Conservation (phyloP, 2,888 invertebrate species). For the Eupithecia subfuscata region DNA sequence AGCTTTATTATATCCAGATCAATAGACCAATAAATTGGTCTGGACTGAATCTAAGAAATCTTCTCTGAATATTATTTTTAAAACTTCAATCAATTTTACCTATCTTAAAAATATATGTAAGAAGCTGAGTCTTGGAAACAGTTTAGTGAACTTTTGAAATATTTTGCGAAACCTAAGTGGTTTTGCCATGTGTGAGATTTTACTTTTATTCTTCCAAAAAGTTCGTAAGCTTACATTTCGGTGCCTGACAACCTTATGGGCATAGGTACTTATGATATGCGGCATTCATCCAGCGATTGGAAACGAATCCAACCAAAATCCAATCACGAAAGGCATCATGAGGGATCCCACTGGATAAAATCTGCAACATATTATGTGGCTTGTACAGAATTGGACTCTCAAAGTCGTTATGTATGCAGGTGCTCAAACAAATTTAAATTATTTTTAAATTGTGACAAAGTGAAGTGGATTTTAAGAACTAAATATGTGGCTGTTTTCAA, state of each 20-base stretch:
- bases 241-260: constrained; percentile 15
- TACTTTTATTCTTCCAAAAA: background rate
- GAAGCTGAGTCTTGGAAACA: background rate
- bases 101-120: background rate
- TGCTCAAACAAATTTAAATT: constrained; percentile 1
- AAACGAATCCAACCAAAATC: constrained; percentile 45
- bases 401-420: constrained; percentile 34
- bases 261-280: constrained; percentile 30
- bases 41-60: background rate
- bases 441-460: background rate
- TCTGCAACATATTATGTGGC: constrained; percentile 39
- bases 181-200: background rate
- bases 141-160: background rate
- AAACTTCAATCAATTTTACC: background rate
- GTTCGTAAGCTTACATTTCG: background rate
- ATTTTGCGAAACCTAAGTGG: background rate
- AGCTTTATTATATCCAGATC: constrained; percentile 1
- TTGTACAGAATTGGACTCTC: constrained; percentile 28
- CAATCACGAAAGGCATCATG: constrained; percentile 42
- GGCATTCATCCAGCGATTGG: constrained; percentile 39
- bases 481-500: background rate
- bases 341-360: constrained; percentile 40
- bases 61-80: background rate
- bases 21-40: background rate
- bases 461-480: background rate